Evolutionary conservation across 2,888 invertebrate genomes (phyloP), one percentile per base, ranked within the genome.

Genomic region (Caenorhabditis sinica): DNA sequence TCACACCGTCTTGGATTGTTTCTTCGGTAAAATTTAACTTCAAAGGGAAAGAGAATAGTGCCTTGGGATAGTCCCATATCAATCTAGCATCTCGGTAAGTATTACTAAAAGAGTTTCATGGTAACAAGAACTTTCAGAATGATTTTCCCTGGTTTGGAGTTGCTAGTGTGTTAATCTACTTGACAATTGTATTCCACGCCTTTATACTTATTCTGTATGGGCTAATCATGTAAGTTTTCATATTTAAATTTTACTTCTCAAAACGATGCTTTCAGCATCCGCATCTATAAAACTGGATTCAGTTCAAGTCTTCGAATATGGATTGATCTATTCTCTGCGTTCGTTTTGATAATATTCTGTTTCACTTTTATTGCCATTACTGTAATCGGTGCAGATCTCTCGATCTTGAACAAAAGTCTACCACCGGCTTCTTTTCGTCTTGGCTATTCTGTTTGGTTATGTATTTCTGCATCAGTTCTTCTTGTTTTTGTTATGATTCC

Each of bases 391-490:
- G 61, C 61, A 40, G 61, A 63, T 63, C 61, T 63, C 20, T 36
- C 33, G 20, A 40, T 20, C 5, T 36, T 63, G 61, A 63, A 40
- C 20, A 40, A n/a, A n/a, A n/a, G n/a, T n/a, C n/a, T n/a, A n/a
- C n/a, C 17, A 13, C 9, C 15, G 4, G n/a, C 11, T 20, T 13
- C 40, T 63, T 63, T 63, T 11, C 28, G 40, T 63, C 61, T 63
- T 23, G 61, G 61, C 8, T 63, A 63, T 23, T 63, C 61, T 23
- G 40, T 9, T 23, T 63, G 61, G 61, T 63, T 63, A 23, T 63
- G 61, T 23, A 23, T 63, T 63, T 11, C 17, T 20, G 33, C 61
- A 3, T 36, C 40, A 20, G 61, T 63, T 20, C 11, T 63, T 17
- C 33, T 58, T 4, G 30, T 58, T 58, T 5, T 33, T 3, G 17